These are phyloP conservation scores for Imbricaverruca yamaguchii DNA, from an alignment of 2,888 invertebrate genomes.

Conservation along the genomic window DNA sequence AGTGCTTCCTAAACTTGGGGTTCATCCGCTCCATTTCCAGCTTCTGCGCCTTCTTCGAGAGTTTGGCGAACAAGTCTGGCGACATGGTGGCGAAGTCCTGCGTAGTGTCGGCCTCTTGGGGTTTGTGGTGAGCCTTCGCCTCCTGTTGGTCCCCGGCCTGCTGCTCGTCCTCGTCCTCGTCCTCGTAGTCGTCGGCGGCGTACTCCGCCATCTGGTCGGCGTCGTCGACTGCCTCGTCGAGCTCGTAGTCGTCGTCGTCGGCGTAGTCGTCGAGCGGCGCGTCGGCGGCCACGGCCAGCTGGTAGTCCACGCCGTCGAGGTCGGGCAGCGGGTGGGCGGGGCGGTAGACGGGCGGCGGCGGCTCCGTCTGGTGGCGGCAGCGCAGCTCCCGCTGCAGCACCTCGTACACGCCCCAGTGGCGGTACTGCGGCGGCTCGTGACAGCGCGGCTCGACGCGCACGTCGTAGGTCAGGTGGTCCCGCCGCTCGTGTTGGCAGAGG, in stretches of 20 bases:
- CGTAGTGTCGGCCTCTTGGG: background rate
- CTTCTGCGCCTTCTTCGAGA: slow-evolving; percentile 10
- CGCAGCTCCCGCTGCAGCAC: slow-evolving; percentile 4
- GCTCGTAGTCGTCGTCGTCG: background rate
- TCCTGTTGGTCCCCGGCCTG: background rate
- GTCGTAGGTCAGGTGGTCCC: slow-evolving; percentile 3
- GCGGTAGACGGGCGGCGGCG: background rate
- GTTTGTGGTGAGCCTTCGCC: background rate
- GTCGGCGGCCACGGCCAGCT: background rate
- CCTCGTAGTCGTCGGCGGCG: background rate
- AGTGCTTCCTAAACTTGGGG: slow-evolving; percentile 4
- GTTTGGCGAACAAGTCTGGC: background rate
- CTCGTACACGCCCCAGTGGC: slow-evolving; percentile 18
- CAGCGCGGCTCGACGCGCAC: slow-evolving; percentile 9
- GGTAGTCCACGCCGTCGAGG: background rate
- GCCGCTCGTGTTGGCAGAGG: background rate
- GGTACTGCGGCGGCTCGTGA: background rate
- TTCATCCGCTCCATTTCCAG: background rate
- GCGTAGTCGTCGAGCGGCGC: background rate
- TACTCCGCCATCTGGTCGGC: background rate
- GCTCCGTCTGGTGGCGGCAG: background rate
- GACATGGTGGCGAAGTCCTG: background rate
- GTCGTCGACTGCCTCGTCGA: background rate
- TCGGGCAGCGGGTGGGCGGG: background rate
- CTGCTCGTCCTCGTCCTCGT: background rate